These are phyloP conservation scores for Falco novaeseelandiae DNA, from an alignment of 2,797 vertebrate species.

Conservation along the genomic window DNA sequence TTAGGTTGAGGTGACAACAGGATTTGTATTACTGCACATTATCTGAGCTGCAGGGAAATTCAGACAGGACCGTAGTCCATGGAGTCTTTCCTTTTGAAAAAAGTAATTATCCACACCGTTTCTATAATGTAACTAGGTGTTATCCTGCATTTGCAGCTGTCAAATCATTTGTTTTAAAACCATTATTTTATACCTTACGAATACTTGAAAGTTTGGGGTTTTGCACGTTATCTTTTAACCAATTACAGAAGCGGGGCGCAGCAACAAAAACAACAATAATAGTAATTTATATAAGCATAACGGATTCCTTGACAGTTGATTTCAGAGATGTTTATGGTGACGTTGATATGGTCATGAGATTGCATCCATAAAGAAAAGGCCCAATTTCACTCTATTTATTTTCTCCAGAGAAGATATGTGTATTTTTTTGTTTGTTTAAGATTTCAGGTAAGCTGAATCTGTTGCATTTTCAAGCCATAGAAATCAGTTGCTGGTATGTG, in stretches of 20 bases:
- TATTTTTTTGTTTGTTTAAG: conserved; percentile 37
- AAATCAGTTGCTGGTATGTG: not conserved
- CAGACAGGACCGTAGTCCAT: conserved; percentile 72
- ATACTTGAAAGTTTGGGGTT: conserved; percentile 72
- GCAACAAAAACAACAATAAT: conserved; percentile 13
- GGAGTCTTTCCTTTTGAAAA: conserved; percentile 70
- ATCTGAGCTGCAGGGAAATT: conserved; percentile 73
- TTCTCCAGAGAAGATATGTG: conserved; percentile 28
- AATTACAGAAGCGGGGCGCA: conserved; percentile 59
- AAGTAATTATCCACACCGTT: conserved; percentile 83
- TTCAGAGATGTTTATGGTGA: conserved; percentile 61
- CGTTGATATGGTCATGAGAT: conserved; percentile 46
- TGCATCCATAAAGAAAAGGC: conserved; percentile 46
- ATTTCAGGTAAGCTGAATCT: conserved; percentile 49
- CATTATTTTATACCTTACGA: conserved; percentile 72
- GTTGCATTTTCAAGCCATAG: conserved; percentile 12
- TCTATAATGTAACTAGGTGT: conserved; percentile 80
- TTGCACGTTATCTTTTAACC: conserved; percentile 63
- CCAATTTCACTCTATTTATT: conserved; percentile 35
- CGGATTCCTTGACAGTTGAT: conserved; percentile 48
- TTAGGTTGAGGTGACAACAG: conserved; percentile 71
- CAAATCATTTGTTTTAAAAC: conserved; percentile 78
- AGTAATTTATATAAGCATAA: conserved; percentile 41
- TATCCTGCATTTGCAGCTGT: conserved; percentile 81
- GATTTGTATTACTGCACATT: conserved; percentile 65